Conservation (phyloP, 2,113 vertebrate species). For the Urocolius indicus region DNA sequence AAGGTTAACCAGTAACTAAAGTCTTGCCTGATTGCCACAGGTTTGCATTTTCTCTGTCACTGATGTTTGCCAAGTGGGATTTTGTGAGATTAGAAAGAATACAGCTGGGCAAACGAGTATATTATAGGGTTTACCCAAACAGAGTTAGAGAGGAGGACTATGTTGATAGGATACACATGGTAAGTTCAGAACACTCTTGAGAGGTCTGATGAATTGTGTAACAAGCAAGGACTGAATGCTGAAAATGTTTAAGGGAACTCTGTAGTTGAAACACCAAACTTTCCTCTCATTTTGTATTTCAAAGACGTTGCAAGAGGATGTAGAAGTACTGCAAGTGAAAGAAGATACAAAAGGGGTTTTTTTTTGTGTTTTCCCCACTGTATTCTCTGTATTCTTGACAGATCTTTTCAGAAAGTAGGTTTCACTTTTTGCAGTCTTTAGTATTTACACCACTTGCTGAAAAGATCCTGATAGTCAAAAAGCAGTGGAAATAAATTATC, state of each 20-base stretch:
- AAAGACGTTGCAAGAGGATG: background rate
- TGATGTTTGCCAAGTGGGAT: constrained; percentile 60
- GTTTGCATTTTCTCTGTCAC: constrained; percentile 64
- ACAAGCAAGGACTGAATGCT: background rate
- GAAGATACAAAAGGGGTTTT: background rate
- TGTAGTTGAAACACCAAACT: background rate
- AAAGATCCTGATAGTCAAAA: background rate
- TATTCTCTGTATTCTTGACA: background rate
- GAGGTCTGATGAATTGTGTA: background rate
- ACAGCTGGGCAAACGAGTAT: constrained; percentile 48
- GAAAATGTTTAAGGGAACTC: background rate
- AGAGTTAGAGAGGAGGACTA: background rate
- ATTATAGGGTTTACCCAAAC: constrained; percentile 25
- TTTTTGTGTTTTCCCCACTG: background rate
- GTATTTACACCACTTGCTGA: background rate
- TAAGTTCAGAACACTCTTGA: background rate
- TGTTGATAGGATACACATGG: background rate
- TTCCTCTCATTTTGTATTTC: background rate
- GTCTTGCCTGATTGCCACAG: constrained; percentile 38
- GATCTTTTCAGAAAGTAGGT: background rate
- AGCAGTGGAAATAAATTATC: background rate
- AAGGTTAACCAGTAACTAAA: constrained; percentile 64
- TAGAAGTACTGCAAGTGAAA: background rate
- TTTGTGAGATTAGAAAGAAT: constrained; percentile 67
- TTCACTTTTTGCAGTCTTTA: background rate